These are phyloP conservation scores for Apaloderma vittatum DNA, from an alignment of 2,113 vertebrate species.

Conservation along the genomic window DNA sequence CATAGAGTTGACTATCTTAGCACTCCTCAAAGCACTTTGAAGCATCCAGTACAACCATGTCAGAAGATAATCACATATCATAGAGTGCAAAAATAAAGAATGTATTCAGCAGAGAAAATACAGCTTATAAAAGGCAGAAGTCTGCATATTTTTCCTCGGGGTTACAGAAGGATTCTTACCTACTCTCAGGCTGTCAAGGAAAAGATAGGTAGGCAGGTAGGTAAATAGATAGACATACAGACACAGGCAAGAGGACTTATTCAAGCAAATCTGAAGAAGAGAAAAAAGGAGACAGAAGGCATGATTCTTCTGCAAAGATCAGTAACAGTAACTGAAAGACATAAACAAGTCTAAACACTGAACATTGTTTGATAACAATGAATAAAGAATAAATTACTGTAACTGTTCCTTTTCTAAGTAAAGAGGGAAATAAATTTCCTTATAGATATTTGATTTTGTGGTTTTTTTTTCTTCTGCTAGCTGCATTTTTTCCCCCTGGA, in stretches of 20 bases:
- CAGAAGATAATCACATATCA: background rate
- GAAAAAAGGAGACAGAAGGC: background rate
- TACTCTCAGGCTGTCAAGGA: background rate
- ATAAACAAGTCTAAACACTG: background rate
- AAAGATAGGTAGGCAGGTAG: background rate
- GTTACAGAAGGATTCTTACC: background rate
- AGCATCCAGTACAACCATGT: background rate
- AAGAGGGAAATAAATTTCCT: background rate
- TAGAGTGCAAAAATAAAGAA: background rate
- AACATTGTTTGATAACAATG: background rate
- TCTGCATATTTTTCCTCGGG: background rate
- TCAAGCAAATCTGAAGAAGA: background rate
- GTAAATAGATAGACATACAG: background rate
- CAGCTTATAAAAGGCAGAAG: background rate
- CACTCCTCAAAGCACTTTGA: background rate
- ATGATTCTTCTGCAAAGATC: background rate
- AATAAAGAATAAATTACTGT: background rate
- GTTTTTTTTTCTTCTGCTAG: background rate
- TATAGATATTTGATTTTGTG: background rate
- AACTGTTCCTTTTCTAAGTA: background rate
- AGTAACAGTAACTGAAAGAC: background rate
- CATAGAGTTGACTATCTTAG: background rate
- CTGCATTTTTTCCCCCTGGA: background rate
- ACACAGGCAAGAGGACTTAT: background rate
- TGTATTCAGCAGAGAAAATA: background rate